Evolutionary conservation across 2,113 vertebrate genomes (phyloP).

Genomic region (Azemiops feae): DNA sequence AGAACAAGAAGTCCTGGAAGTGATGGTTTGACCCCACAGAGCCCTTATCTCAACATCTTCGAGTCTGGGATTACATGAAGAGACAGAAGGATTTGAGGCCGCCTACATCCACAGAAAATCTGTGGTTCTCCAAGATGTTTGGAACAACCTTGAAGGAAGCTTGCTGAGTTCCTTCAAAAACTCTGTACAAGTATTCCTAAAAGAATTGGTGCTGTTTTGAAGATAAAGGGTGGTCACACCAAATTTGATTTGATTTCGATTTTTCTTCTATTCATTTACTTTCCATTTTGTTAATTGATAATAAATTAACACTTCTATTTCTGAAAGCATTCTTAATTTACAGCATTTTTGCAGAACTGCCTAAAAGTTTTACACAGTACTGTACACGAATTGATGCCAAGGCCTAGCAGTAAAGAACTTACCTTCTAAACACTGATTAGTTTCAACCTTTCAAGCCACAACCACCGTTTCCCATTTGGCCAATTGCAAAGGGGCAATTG

Average conservation of each 20-base stretch:
- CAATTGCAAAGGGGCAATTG: neutral
- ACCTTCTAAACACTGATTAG: neutral
- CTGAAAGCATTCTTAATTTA: neutral
- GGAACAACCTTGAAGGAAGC: neutral
- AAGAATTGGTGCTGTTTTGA: neutral
- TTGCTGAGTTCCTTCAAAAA: neutral
- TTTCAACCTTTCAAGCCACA: neutral
- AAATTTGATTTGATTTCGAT: neutral
- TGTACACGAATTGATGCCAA: neutral
- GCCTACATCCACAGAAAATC: neutral
- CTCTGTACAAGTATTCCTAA: neutral
- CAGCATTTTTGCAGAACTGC: neutral
- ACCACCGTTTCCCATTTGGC: neutral
- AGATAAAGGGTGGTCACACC: neutral
- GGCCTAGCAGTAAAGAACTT: neutral
- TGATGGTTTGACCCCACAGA: neutral
- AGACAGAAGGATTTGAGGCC: neutral
- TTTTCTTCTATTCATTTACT: neutral
- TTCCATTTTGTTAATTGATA: neutral
- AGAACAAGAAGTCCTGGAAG: neutral
- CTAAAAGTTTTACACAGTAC: neutral
- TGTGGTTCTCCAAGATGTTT: neutral
- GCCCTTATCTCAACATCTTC: neutral
- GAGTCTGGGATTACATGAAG: neutral
- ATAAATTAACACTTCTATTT: neutral